Conservation (phyloP, 1,140 invertebrate genomes). For the Lutraria rhynchaena region DNA sequence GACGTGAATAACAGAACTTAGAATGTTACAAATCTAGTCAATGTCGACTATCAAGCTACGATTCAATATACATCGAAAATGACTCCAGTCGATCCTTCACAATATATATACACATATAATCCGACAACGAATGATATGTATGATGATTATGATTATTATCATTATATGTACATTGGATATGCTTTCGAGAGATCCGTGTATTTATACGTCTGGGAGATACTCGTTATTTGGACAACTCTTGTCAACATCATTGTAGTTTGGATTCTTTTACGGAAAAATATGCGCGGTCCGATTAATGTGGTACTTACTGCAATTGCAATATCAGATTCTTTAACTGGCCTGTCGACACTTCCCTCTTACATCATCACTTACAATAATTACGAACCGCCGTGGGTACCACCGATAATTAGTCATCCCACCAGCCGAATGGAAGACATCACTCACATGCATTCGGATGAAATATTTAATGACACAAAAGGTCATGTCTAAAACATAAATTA, state of each 20-base stretch:
- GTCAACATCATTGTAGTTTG: slow-evolving; percentile 20
- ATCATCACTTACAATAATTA: slow-evolving; percentile 16
- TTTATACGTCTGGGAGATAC: slow-evolving; percentile 26
- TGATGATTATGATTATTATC: neutral
- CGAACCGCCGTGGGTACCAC: neutral
- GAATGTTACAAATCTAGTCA: too few species aligned
- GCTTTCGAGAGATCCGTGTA: slow-evolving; percentile 33
- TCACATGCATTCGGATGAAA: too few species aligned
- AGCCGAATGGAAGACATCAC: too few species aligned
- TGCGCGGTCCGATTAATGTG: slow-evolving; percentile 37
- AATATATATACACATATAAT: too few species aligned
- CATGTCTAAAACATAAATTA: neutral
- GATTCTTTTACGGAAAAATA: slow-evolving; percentile 28
- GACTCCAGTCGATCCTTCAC: too few species aligned
- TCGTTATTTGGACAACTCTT: slow-evolving; percentile 8
- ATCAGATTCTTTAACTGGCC: slow-evolving; percentile 41
- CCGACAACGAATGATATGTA: too few species aligned
- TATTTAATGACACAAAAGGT: too few species aligned
- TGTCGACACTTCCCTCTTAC: slow-evolving; percentile 42
- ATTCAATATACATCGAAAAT: too few species aligned
- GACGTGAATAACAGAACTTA: too few species aligned
- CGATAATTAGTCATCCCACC: neutral
- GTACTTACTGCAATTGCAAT: slow-evolving; percentile 41
- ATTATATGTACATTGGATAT: slow-evolving; percentile 9
- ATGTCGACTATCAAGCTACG: too few species aligned